Conservation (phyloP, 1,140 invertebrate genomes). For the Meteorus sp. region DNA sequence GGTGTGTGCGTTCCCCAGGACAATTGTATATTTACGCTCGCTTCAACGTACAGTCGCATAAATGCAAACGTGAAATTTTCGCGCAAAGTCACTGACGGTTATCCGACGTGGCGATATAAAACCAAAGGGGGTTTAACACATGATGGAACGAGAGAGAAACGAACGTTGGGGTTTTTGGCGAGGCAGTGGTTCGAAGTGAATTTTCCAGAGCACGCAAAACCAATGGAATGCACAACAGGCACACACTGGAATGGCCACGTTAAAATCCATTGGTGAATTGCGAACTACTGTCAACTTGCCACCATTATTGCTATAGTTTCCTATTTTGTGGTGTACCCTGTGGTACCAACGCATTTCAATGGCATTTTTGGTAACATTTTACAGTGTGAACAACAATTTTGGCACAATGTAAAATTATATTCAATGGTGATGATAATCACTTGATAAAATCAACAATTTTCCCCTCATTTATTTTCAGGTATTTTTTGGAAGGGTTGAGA, state of each 20-base stretch:
- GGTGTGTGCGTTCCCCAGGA: conserved; percentile 12
- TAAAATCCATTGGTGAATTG: conserved; percentile 39
- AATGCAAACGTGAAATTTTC: conserved; percentile 20
- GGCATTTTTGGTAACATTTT: too few species aligned
- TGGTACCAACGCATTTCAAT: conserved; percentile 42
- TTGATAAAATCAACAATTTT: too few species aligned
- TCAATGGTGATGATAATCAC: too few species aligned
- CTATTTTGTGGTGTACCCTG: conserved; percentile 48
- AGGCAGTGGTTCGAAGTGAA: conserved; percentile 37
- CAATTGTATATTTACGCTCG: conserved; percentile 32
- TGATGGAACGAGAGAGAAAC: conserved; percentile 12
- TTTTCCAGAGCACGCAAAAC: conserved; percentile 44
- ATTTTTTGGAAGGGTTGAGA: too few species aligned
- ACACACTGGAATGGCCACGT: too few species aligned
- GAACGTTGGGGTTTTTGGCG: neutral
- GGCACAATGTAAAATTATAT: too few species aligned
- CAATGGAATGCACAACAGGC: conserved; percentile 43
- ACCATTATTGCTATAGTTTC: conserved; percentile 41
- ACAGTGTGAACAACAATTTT: too few species aligned
- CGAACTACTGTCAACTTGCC: too few species aligned
- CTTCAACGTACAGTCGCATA: conserved; percentile 20
- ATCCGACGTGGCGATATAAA: conserved; percentile 14
- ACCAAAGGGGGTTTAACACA: neutral
- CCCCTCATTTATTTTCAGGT: too few species aligned
- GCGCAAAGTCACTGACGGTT: conserved; percentile 18